A percentile compares a stretch with the other conserved stretches of the same genome.
Evolutionary conservation across 2,113 vertebrate genomes (phyloP).

Genomic region (Dicentrarchus labrax): DNA sequence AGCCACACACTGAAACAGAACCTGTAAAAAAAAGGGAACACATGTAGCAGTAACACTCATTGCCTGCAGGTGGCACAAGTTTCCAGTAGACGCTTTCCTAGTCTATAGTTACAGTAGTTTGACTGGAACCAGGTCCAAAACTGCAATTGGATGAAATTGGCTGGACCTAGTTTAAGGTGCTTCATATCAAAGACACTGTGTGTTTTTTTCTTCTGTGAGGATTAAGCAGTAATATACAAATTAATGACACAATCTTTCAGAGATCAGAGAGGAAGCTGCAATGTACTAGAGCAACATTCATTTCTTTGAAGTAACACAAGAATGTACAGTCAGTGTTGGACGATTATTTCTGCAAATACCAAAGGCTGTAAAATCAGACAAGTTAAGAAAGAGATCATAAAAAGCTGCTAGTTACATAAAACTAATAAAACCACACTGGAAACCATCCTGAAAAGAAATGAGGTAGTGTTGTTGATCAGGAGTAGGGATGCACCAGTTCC

Average conservation of each 20-base stretch:
- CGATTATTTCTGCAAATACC: constrained; percentile 55
- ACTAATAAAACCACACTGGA: constrained; percentile 67
- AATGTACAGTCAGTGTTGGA: constrained; percentile 62
- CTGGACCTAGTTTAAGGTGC: constrained; percentile 18
- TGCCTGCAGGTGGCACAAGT: constrained; percentile 6
- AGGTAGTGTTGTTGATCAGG: constrained; percentile 85
- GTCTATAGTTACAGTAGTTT: no score
- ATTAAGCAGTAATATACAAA: constrained; percentile 7
- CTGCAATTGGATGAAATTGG: background rate
- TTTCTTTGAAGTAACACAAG: constrained; percentile 48
- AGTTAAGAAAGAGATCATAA: constrained; percentile 60
- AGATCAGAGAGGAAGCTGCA: constrained; percentile 50
- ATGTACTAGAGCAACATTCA: constrained; percentile 38
- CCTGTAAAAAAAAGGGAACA: background rate
- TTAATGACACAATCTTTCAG: constrained; percentile 14
- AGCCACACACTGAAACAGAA: background rate
- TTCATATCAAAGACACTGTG: constrained; percentile 1
- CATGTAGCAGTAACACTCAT: background rate
- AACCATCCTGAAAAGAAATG: constrained; percentile 80
- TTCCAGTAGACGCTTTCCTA: background rate
- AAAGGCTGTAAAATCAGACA: constrained; percentile 64
- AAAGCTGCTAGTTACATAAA: constrained; percentile 67
- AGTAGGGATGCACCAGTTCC: constrained; percentile 71
- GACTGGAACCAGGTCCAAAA: background rate
- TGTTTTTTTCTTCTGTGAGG: constrained; percentile 3